A percentile compares a stretch with the other conserved stretches of the same genome.
These are phyloP conservation scores for Bradypodion ventrale DNA, from an alignment of 2,797 vertebrate genomes.

Conservation along the genomic window DNA sequence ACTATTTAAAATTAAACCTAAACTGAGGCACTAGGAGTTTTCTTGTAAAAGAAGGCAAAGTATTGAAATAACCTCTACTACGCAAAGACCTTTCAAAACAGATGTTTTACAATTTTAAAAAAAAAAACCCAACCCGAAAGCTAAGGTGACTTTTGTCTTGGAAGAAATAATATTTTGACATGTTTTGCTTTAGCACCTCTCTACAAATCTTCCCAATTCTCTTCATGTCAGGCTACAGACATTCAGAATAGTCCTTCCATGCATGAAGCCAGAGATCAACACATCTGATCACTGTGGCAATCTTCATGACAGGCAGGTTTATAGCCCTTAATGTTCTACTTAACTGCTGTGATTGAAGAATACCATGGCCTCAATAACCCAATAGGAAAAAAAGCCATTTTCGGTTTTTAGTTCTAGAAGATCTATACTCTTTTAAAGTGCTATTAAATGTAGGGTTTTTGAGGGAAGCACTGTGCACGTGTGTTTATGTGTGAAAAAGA, in stretches of 20 bases:
- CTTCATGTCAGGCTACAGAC: not conserved
- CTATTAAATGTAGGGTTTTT: not conserved
- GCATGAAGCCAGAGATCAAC: not conserved
- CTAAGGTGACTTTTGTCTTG: not conserved
- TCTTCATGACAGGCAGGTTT: not conserved
- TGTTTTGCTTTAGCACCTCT: not conserved
- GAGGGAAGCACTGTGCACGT: not conserved
- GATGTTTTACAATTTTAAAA: not conserved
- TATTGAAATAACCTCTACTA: not conserved
- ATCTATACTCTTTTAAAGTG: not conserved
- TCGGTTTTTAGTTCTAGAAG: not conserved
- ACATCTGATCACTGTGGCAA: not conserved
- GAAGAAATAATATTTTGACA: not conserved
- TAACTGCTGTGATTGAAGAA: not conserved
- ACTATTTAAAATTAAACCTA: not conserved
- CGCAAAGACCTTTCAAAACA: not conserved
- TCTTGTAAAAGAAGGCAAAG: not conserved
- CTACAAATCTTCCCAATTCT: not conserved
- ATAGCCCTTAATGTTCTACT: not conserved
- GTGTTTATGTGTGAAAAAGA: not conserved
- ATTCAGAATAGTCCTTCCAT: not conserved
- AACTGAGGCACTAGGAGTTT: not conserved
- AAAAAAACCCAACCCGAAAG: not conserved
- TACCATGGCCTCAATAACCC: not conserved
- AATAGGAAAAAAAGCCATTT: not conserved